These are phyloP conservation scores for Struthio camelus DNA, from an alignment of 2,113 vertebrate species.

Conservation along the genomic window DNA sequence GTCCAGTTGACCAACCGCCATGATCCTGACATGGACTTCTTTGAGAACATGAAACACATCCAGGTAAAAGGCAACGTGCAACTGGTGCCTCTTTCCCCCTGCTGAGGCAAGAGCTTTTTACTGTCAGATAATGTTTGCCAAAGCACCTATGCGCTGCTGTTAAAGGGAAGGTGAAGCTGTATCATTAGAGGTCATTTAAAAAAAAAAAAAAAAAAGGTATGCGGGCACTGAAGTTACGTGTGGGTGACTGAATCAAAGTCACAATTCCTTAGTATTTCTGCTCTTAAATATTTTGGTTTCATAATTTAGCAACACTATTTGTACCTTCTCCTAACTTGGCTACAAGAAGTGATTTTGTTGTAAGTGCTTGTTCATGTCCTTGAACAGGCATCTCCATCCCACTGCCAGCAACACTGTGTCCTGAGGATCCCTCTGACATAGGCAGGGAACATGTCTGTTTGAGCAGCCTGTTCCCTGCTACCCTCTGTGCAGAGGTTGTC, in stretches of 20 bases:
- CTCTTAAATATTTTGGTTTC: not conserved
- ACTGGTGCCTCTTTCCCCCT: not conserved
- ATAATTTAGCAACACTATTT: not conserved
- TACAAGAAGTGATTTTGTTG: not conserved
- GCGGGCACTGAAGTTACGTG: not conserved
- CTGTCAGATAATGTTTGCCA: not conserved
- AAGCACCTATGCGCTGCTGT: not conserved
- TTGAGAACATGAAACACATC: slow-evolving; percentile 99
- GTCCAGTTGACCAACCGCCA: slow-evolving; percentile 89
- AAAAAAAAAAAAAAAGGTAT: not conserved
- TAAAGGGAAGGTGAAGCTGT: not conserved
- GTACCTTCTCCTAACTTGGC: not conserved
- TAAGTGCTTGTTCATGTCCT: not conserved
- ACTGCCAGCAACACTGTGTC: not conserved
- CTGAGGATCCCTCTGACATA: not conserved
- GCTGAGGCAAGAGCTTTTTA: not conserved
- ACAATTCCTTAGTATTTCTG: not conserved
- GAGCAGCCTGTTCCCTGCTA: not conserved
- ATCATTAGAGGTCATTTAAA: not conserved
- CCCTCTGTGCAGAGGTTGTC: not conserved
- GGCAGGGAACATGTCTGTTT: not conserved
- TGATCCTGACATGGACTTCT: slow-evolving; percentile 96
- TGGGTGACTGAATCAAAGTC: not conserved
- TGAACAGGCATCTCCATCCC: not conserved
- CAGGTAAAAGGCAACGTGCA: slow-evolving; percentile 80